Base-by-base conservation (phyloP, 2,888 invertebrate genomes). In the Synergus japonicus region DNA sequence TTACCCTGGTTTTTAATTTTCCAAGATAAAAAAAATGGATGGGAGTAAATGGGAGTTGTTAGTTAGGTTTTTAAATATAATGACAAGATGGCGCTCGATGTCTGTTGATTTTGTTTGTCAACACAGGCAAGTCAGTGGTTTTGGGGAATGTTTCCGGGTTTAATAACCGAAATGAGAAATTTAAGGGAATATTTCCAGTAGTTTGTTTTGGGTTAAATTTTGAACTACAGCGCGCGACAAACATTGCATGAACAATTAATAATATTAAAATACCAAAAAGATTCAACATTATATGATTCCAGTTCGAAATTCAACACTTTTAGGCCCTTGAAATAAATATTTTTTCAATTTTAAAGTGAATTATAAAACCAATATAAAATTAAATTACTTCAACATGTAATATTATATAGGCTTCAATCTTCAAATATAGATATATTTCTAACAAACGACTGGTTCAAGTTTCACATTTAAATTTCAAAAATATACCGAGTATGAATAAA, bases 91-190 rank as follows among this genome's bases (percentile, higher is more conserved):
- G 73, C 73, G 73, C 73, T 73, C n/a, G 37, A 29, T 73, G 73
- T 73, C 49, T 73, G 69, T 69, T 73, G 73, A 73, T 73, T 73
- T 73, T 73, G 73, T 73, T 73, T 73, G 73, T 73, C 54, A 73
- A 73, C 73, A 29, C 29, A 29, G 3, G 29, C 29, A 29, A 73
- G 73, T 73, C 49, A 49, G 8, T 54, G 54, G 60, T 73, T 54
- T 49, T 37, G 9, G 73, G 49, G 54, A 73, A 73, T 73, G 15
- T 73, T 73, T 10, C 73, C 54, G 15, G 46, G 13, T 73, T 73
- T 22, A 29, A 4, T 65, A 9, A 49, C 37, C 49, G n/a, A 4
- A 73, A 73, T 54, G 10, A 73, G 37, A 73, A 54, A 73, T 46
- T 67, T 67, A 43, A 43, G 44, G 44, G 18, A 67, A 44, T 44